Percentiles rank a stretch among this genome's conserved stretches.
Conservation (phyloP, 2,888 invertebrate species). For the Eilema caniola region DNA sequence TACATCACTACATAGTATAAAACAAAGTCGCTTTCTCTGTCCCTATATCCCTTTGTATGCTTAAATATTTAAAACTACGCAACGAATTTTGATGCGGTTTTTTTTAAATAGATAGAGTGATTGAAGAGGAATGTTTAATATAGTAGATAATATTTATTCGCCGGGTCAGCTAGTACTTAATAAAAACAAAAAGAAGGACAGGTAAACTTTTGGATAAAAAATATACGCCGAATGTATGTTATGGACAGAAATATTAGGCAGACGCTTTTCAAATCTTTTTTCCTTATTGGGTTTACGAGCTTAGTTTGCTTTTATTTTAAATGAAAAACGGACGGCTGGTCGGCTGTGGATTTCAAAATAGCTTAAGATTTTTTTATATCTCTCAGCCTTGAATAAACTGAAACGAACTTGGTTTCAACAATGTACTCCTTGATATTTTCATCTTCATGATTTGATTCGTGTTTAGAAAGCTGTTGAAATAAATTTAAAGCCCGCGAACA, state of each 20-base stretch:
- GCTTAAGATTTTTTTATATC: too few species aligned
- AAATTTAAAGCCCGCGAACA: not conserved
- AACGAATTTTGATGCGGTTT: too few species aligned
- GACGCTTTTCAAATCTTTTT: conserved; percentile 5
- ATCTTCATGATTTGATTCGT: not conserved
- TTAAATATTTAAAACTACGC: too few species aligned
- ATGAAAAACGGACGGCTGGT: too few species aligned
- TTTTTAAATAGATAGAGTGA: too few species aligned
- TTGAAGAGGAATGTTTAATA: too few species aligned
- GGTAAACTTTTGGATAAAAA: conserved; percentile 26
- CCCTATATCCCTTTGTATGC: too few species aligned
- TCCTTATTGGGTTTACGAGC: not conserved
- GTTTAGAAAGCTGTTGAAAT: not conserved
- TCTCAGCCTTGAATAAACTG: not conserved
- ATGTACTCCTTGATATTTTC: not conserved
- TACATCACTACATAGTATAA: too few species aligned
- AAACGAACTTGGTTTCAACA: not conserved
- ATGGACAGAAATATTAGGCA: conserved; percentile 10
- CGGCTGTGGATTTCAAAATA: too few species aligned
- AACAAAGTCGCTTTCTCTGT: too few species aligned
- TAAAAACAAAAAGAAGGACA: too few species aligned
- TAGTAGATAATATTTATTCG: conserved; percentile 42
- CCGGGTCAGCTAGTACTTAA: too few species aligned
- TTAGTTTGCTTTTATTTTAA: not conserved
- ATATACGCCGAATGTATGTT: conserved; percentile 9